Evolutionary conservation across 64 coral and sea anemone genomes (phyloP).

Genomic region (Anthopleura sola): DNA sequence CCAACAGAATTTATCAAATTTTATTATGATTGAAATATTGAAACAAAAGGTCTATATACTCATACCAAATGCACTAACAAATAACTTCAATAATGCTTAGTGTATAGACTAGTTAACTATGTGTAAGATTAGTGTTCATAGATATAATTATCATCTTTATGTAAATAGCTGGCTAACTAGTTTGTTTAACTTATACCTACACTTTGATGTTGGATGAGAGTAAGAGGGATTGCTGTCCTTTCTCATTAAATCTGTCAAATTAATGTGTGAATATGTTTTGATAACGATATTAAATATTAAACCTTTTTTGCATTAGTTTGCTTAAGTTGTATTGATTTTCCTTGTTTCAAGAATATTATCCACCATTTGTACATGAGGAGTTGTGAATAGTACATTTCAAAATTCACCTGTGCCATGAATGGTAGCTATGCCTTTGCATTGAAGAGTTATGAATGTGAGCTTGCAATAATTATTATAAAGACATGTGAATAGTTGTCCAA

Average conservation of each 20-base stretch:
- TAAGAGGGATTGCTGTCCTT: no score
- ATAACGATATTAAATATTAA: not conserved
- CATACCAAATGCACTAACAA: not conserved
- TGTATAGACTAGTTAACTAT: not conserved
- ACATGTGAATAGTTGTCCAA: no score
- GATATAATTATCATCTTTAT: not conserved
- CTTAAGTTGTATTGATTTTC: not conserved
- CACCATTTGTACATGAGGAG: no score
- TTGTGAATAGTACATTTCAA: no score
- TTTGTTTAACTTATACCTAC: not conserved
- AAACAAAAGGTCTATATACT: not conserved
- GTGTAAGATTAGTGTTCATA: not conserved
- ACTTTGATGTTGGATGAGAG: not conserved
- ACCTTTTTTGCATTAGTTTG: not conserved
- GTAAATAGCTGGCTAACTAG: not conserved
- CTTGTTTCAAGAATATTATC: no score
- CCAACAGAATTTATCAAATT: not conserved
- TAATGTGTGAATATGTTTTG: constrained; percentile 2
- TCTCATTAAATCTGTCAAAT: not conserved
- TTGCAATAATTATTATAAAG: no score
- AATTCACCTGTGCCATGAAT: no score
- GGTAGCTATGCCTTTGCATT: no score
- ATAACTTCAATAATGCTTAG: not conserved
- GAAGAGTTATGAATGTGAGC: no score
- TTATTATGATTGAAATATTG: not conserved